Conservation (phyloP, 2,797 vertebrate species). For the Rhincodon typus region DNA sequence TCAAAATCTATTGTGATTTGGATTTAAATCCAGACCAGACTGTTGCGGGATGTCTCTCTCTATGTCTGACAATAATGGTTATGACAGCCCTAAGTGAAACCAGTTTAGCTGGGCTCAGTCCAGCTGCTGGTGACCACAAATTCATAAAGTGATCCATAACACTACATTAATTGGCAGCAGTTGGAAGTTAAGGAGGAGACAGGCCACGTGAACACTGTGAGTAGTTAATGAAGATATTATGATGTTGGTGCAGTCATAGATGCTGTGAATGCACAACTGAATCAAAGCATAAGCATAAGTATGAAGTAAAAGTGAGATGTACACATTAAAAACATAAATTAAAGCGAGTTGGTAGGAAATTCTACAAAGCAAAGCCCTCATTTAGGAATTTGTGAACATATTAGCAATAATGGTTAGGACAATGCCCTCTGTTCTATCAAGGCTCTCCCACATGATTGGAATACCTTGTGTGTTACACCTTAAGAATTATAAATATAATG, state of each 20-base stretch:
- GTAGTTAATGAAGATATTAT: background rate
- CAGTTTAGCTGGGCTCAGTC: background rate
- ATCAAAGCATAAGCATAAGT: background rate
- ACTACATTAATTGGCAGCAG: background rate
- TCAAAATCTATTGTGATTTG: background rate
- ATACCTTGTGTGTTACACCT: background rate
- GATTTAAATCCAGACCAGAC: background rate
- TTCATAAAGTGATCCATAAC: background rate
- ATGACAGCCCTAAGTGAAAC: background rate
- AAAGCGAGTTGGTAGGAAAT: too few relatives aligned
- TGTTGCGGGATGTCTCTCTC: background rate
- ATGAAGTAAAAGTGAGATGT: background rate
- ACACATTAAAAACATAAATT: background rate
- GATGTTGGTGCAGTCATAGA: too few relatives aligned
- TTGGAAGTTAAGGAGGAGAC: background rate
- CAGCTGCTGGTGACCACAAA: background rate
- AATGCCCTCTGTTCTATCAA: too few relatives aligned
- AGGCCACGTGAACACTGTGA: background rate
- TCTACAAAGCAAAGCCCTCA: background rate
- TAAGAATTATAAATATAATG: background rate
- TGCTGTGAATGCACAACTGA: background rate
- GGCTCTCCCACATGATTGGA: background rate
- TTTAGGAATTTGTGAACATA: background rate
- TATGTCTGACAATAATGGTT: background rate
- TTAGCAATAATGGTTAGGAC: background rate